Conservation (phyloP, 2,888 invertebrate species). For the Shargacucullia verbasci region DNA sequence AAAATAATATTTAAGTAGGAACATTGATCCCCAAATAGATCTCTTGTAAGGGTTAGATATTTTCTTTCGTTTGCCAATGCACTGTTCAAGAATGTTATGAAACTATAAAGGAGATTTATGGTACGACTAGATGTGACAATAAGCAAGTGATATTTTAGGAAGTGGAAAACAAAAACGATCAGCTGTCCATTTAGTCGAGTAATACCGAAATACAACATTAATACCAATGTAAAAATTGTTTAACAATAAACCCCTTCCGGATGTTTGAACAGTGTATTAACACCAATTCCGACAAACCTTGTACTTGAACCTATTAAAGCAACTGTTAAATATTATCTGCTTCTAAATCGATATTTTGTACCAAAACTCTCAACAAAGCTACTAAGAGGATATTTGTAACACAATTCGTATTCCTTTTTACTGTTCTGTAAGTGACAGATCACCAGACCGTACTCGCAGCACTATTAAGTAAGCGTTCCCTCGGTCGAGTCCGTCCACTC, state of each 20-base stretch:
- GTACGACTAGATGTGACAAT: background rate
- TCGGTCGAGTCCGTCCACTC: conserved; percentile 28
- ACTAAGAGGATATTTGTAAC: conserved; percentile 30
- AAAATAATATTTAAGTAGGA: conserved; percentile 71
- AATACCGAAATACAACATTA: no score
- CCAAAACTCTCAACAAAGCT: conserved; percentile 2
- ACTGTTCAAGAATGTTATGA: background rate
- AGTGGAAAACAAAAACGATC: no score
- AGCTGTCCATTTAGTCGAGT: no score
- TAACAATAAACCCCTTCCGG: no score
- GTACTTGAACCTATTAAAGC: no score
- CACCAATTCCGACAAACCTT: no score
- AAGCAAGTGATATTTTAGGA: no score
- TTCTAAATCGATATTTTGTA: background rate
- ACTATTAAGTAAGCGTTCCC: conserved; percentile 45
- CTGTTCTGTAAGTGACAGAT: conserved; percentile 45
- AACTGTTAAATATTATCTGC: no score
- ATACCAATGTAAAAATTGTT: no score
- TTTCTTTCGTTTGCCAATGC: conserved; percentile 26
- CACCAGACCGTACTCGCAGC: conserved; percentile 30
- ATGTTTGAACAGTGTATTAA: no score
- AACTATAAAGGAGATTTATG: background rate
- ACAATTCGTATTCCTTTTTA: conserved; percentile 7
- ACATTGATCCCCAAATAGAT: conserved; percentile 55
- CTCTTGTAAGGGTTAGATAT: conserved; percentile 33